Percentiles rank a stretch among this genome's conserved stretches.
These are phyloP conservation scores for Serinus canaria DNA, from an alignment of 2,113 vertebrate species.

Conservation along the genomic window DNA sequence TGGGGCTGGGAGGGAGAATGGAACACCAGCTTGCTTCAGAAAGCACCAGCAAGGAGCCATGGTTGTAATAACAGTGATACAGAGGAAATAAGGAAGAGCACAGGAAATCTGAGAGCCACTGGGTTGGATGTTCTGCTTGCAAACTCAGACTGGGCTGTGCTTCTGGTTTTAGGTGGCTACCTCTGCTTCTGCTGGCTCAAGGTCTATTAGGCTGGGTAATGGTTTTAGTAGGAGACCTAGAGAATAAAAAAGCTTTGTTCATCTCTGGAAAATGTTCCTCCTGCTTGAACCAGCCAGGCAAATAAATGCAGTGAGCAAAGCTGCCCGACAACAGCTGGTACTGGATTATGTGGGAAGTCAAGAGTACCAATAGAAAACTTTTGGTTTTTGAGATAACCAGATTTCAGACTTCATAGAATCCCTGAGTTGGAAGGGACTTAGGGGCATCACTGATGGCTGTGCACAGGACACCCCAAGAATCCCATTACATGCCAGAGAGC, in stretches of 20 bases:
- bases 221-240: background rate
- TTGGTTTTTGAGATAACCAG: background rate
- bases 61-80: background rate
- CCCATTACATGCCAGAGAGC: background rate
- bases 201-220: background rate
- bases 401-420: background rate
- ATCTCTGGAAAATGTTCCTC: background rate
- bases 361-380: background rate
- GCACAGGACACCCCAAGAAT: background rate
- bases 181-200: background rate
- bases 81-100: background rate
- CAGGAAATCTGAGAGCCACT: background rate
- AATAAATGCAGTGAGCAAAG: background rate
- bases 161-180: background rate
- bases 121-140: background rate
- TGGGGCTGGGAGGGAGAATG: background rate
- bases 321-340: background rate
- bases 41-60: background rate
- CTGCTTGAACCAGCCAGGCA: background rate
- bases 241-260: background rate
- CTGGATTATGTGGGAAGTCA: background rate
- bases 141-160: background rate
- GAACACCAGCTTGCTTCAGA: background rate
- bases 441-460: background rate
- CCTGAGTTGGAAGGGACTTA: background rate